A percentile compares a stretch with the other conserved stretches of the same genome.
These are phyloP conservation scores for Nemapogon koenigi DNA, from an alignment of 2,888 invertebrate genomes.

Conservation along the genomic window DNA sequence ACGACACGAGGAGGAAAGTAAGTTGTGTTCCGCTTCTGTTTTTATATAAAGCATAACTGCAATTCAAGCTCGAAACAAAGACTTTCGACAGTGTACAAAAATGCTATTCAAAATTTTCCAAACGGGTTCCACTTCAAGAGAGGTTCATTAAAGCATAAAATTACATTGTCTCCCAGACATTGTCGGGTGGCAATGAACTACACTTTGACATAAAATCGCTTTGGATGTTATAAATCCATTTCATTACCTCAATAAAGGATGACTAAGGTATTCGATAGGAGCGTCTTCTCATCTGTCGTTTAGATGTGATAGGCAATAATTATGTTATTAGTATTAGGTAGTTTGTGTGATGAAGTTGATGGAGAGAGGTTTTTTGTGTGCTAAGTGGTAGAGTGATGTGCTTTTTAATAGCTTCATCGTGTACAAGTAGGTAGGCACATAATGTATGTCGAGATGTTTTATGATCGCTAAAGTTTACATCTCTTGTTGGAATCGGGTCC, in stretches of 20 bases:
- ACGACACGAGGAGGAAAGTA: too few relatives aligned
- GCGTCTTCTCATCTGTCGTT: conserved; percentile 5
- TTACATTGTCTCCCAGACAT: conserved; percentile 60
- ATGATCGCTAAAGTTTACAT: too few relatives aligned
- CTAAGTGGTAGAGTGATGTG: too few relatives aligned
- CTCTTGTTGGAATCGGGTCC: too few relatives aligned
- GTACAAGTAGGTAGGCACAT: too few relatives aligned
- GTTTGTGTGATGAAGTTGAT: conserved; percentile 4
- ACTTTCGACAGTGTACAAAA: conserved; percentile 40
- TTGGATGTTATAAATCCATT: conserved; percentile 58
- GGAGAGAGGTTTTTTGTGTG: too few relatives aligned
- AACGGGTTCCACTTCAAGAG: conserved; percentile 54
- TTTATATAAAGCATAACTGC: conserved; percentile 57
- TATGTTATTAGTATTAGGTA: background rate
- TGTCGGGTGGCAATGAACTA: conserved; percentile 62
- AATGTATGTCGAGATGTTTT: too few relatives aligned
- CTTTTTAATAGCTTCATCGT: too few relatives aligned
- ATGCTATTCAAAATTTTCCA: conserved; percentile 57
- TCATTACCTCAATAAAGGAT: conserved; percentile 55
- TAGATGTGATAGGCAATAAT: conserved; percentile 4
- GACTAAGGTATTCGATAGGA: conserved; percentile 7
- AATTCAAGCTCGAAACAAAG: conserved; percentile 50
- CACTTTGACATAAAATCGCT: conserved; percentile 64
- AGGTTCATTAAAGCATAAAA: conserved; percentile 62
- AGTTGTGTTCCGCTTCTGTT: conserved; percentile 48